Evolutionary conservation across 2,888 invertebrate species (phyloP).

Genomic region (Cosmia trapezina): DNA sequence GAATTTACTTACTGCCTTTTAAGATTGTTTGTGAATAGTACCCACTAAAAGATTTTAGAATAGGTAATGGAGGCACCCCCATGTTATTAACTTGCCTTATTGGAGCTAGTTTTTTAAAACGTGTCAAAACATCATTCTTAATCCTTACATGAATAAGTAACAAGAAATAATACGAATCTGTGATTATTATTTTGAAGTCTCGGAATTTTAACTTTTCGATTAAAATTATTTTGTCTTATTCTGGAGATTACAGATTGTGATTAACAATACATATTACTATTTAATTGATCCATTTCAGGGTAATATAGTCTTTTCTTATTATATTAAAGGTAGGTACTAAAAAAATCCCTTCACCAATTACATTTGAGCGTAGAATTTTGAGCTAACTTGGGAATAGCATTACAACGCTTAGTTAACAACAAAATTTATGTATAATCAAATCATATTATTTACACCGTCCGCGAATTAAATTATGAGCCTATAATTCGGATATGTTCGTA

Average conservation of each 20-base stretch:
- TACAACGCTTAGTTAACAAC: constrained; percentile 22
- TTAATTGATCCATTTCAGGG: constrained; percentile 37
- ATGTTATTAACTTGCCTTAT: background rate
- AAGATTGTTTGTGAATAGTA: constrained; percentile 4
- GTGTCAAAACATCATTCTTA: constrained; percentile 24
- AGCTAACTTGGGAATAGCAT: constrained; percentile 53
- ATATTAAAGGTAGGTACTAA: constrained; percentile 21
- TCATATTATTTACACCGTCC: constrained; percentile 31
- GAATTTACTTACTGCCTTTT: constrained; percentile 5
- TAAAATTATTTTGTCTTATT: constrained; percentile 23
- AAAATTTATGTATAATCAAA: constrained; percentile 25
- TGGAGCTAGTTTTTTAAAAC: constrained; percentile 11
- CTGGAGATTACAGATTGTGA: constrained; percentile 15
- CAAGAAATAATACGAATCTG: constrained; percentile 4
- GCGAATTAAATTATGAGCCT: constrained; percentile 37
- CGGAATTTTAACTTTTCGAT: background rate
- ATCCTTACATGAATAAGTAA: constrained; percentile 5
- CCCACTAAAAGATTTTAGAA: constrained; percentile 23
- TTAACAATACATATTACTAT: constrained; percentile 20
- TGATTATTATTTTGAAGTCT: constrained; percentile 1
- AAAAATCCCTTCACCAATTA: constrained; percentile 45
- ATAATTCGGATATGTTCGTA: constrained; percentile 26
- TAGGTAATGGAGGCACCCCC: background rate
- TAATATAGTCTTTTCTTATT: constrained; percentile 36
- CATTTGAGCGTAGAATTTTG: constrained; percentile 64